Evolutionary conservation across 2,797 vertebrate genomes (phyloP).

Genomic region (Erpetoichthys calabaricus): DNA sequence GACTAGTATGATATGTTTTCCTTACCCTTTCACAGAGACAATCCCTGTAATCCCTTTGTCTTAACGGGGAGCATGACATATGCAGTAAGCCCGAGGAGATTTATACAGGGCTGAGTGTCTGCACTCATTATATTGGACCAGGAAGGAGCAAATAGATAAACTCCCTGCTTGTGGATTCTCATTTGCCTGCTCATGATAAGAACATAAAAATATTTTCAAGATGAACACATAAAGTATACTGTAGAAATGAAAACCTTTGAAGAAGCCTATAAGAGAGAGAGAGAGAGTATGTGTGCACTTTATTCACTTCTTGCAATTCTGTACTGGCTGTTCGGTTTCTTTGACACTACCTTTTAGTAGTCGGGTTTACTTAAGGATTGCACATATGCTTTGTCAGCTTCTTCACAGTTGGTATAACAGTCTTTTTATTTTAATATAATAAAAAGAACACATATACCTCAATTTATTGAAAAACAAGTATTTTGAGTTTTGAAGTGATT

Average conservation of each 20-base stretch:
- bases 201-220: conserved; percentile 11
- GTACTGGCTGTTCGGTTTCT: too few relatives aligned
- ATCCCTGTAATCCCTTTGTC: conserved; percentile 43
- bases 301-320: too few relatives aligned
- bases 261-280: conserved; percentile 23
- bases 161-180: neutral
- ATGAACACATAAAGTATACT: conserved; percentile 23
- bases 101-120: conserved; percentile 27
- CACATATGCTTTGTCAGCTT: too few relatives aligned
- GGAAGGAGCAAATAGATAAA: conserved; percentile 6
- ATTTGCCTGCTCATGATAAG: neutral
- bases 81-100: conserved; percentile 32
- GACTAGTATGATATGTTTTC: conserved; percentile 46
- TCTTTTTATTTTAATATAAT: too few relatives aligned
- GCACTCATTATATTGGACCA: conserved; percentile 38
- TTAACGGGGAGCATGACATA: conserved; percentile 34
- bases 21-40: conserved; percentile 29
- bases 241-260: conserved; percentile 31
- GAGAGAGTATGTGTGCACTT: too few relatives aligned
- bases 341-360: too few relatives aligned
- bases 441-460: too few relatives aligned
- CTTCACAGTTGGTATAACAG: too few relatives aligned
- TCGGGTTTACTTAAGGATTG: too few relatives aligned
- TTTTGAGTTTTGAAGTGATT: too few relatives aligned
- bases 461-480: too few relatives aligned